Base-by-base conservation (phyloP, 1,140 invertebrate genomes). In the Procambarus virginalis region DNA sequence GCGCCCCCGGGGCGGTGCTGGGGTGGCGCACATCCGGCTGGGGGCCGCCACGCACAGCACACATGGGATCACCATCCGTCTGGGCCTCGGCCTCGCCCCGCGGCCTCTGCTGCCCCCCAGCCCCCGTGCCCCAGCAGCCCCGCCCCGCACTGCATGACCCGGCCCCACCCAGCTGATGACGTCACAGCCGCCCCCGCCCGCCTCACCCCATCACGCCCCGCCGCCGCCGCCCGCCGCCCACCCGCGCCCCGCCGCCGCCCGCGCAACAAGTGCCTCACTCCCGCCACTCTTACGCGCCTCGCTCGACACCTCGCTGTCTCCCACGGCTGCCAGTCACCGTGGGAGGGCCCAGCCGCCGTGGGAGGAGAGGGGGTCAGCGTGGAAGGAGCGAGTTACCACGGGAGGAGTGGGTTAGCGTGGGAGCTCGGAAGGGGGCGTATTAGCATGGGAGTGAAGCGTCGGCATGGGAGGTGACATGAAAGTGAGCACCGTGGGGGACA, bases 21-120 rank as follows among this genome's bases (percentile, higher is more conserved):
- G 84, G 84, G 84, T 77, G 84, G 84, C 84, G 55, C 75, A 86
- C 84, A 86, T 86, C 84, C 84, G 75, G 75, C 84, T 78, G 64
- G 84, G 73, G 84, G 75, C 75, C 75, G 84, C 84, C 84, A 86
- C 84, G 84, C 51, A 75, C 84, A 76, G 84, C 84, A 86, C 73
- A 86, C 84, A 86, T 86, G 84, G 75, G 84, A 75, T 86, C 84
- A 86, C 84, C 84, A 86, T 86, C 84, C 84, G 84, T 86, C 84
- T 64, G 84, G 84, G 75, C 84, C 73, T n/a, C 73, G 73, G 84
- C 84, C 84, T 64, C 84, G 60, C 73, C 84, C 84, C 84, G 75
- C 49, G 51, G 76, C 84, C 84, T 76, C 84, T 68, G 4, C 83
- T 73, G 75, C 84, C 84, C 84, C 75, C 84, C 84, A n/a, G 73